phyloP scores from a whole-genome alignment of 2,888 invertebrate species.

The Bhutanitis thaidina region DNA sequence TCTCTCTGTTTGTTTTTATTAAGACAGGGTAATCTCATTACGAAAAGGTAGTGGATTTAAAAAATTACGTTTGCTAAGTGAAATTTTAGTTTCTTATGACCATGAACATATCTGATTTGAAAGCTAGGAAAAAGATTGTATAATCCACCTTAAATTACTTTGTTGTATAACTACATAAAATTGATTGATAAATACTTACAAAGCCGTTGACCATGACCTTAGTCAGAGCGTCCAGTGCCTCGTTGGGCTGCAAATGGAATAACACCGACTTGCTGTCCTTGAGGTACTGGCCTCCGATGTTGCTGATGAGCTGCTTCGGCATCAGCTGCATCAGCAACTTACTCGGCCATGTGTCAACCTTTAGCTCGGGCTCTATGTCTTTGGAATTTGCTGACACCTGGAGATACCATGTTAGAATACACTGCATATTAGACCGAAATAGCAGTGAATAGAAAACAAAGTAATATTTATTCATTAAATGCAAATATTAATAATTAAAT shows the following conservation, averaged over 20 bases:
- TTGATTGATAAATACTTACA: slow-evolving; percentile 80
- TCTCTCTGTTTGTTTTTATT: too few relatives aligned
- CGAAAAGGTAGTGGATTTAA: too few relatives aligned
- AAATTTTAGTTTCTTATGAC: too few relatives aligned
- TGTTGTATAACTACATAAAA: too few relatives aligned
- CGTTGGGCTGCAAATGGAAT: slow-evolving; percentile 92
- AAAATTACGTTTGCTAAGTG: too few relatives aligned
- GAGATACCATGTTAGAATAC: slow-evolving; percentile 2
- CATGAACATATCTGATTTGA: too few relatives aligned
- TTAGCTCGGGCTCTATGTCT: slow-evolving; percentile 94
- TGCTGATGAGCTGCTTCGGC: slow-evolving; percentile 94
- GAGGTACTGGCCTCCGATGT: slow-evolving; percentile 91
- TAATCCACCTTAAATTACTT: too few relatives aligned
- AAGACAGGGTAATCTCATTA: too few relatives aligned
- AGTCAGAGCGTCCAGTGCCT: slow-evolving; percentile 92
- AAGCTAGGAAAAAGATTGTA: too few relatives aligned
- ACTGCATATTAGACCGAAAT: not conserved
- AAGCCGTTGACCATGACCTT: slow-evolving; percentile 96
- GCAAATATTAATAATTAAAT: too few relatives aligned
- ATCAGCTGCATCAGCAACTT: slow-evolving; percentile 96
- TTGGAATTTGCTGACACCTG: slow-evolving; percentile 82
- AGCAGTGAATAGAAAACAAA: too few relatives aligned
- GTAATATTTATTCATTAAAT: too few relatives aligned
- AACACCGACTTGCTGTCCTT: slow-evolving; percentile 96
- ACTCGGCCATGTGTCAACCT: slow-evolving; percentile 95